phyloP scores from a whole-genome alignment of 2,888 invertebrate genomes.

The Hedya salicella region DNA sequence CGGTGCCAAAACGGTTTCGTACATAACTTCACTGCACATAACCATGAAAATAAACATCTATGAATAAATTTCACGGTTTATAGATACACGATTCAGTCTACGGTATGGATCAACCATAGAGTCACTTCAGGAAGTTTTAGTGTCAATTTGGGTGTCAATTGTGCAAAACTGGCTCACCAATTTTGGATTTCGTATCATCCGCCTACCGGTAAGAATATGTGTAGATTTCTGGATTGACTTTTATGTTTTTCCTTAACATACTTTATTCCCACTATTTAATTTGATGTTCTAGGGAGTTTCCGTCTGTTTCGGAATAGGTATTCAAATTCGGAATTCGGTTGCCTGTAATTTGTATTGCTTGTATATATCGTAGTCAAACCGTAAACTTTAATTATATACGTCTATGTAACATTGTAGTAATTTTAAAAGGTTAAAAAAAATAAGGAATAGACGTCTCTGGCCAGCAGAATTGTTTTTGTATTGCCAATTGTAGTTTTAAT shows the following conservation, averaged over 20 bases:
- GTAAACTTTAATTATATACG: too few relatives aligned
- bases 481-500: too few relatives aligned
- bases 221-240: neutral
- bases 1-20: constrained; percentile 63
- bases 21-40: constrained; percentile 60
- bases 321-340: too few relatives aligned
- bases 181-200: constrained; percentile 94
- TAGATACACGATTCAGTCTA: constrained; percentile 57
- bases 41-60: constrained; percentile 80
- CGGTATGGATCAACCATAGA: constrained; percentile 49
- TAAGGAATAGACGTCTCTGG: too few relatives aligned
- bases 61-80: constrained; percentile 74
- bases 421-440: too few relatives aligned
- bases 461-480: too few relatives aligned
- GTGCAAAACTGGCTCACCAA: constrained; percentile 91
- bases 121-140: constrained; percentile 17
- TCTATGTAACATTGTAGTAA: too few relatives aligned
- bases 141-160: constrained; percentile 39
- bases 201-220: constrained; percentile 85
- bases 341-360: too few relatives aligned
- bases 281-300: neutral
- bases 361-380: too few relatives aligned
- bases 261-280: neutral
- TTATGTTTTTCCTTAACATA: neutral
- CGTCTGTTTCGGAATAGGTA: too few relatives aligned